A percentile compares a stretch with the other conserved stretches of the same genome.
Conservation (phyloP, 2,797 vertebrate genomes). For the Alosa sapidissima region DNA sequence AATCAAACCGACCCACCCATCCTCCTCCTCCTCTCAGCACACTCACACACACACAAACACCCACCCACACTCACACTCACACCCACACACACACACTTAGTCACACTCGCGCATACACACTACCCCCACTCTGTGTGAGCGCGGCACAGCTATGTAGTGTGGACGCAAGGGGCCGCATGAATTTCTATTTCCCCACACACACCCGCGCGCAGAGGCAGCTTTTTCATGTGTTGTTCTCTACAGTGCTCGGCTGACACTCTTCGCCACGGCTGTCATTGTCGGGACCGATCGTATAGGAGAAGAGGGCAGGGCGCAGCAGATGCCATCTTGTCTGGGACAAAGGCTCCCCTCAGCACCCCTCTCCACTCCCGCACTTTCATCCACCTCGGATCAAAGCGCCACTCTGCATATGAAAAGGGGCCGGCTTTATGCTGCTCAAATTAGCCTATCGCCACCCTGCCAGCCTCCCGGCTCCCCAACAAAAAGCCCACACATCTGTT, state of each 20-base stretch:
- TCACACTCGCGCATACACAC: background rate
- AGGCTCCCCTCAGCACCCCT: constrained; percentile 66
- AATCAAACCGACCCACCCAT: constrained; percentile 31
- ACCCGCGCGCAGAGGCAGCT: constrained; percentile 39
- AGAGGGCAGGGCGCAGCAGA: constrained; percentile 68
- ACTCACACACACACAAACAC: background rate
- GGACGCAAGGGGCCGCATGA: constrained; percentile 9
- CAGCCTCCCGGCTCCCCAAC: constrained; percentile 64
- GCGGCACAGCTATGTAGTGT: background rate
- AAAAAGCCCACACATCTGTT: constrained; percentile 75
- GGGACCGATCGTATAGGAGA: constrained; percentile 54
- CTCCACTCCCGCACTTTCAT: constrained; percentile 74
- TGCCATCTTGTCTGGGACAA: constrained; percentile 78
- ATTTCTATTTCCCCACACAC: constrained; percentile 39
- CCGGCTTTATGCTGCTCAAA: constrained; percentile 67
- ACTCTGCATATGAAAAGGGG: constrained; percentile 79
- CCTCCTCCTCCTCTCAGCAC: background rate
- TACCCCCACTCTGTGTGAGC: background rate
- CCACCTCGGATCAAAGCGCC: constrained; percentile 73
- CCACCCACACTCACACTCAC: background rate
- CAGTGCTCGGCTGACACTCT: constrained; percentile 67
- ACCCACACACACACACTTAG: background rate
- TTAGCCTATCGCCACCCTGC: constrained; percentile 70
- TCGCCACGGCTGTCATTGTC: constrained; percentile 66
- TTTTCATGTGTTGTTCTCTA: constrained; percentile 57